Conservation (phyloP, 2,888 invertebrate genomes). For the Tachina fera region DNA sequence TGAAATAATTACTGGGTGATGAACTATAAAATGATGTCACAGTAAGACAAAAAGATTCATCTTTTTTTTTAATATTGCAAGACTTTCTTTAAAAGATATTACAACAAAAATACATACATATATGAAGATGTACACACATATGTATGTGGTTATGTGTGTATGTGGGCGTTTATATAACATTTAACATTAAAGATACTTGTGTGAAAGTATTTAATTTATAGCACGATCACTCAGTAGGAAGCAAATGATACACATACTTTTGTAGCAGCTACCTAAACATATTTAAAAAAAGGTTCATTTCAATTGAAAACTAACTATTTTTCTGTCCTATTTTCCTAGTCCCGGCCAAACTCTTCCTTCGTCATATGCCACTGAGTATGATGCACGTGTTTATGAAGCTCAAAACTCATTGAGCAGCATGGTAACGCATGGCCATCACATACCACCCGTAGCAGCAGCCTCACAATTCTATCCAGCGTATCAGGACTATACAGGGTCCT, state of each 20-base stretch:
- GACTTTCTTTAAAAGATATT: conserved; percentile 55
- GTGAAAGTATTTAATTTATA: conserved; percentile 41
- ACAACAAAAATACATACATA: conserved; percentile 12
- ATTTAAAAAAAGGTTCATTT: conserved; percentile 6
- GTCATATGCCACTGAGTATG: conserved; percentile 76
- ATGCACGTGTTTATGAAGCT: conserved; percentile 73
- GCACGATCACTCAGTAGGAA: conserved; percentile 53
- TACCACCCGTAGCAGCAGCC: conserved; percentile 65
- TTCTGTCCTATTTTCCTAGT: conserved; percentile 72
- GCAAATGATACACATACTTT: conserved; percentile 12
- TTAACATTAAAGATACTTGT: conserved; percentile 35
- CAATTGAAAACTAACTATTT: conserved; percentile 27
- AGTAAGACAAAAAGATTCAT: conserved; percentile 57
- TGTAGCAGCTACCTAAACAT: conserved; percentile 5
- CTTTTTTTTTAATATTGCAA: conserved; percentile 60
- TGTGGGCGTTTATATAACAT: conserved; percentile 71
- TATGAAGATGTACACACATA: background rate
- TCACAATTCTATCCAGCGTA: conserved; percentile 75
- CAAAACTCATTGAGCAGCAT: conserved; percentile 74
- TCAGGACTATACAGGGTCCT: conserved; percentile 76
- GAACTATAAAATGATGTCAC: conserved; percentile 81
- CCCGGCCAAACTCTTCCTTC: conserved; percentile 73
- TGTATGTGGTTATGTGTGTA: background rate
- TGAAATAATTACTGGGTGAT: conserved; percentile 74
- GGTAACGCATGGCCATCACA: conserved; percentile 76